Conservation (phyloP, 2,113 vertebrate genomes). For the Ctenomys sociabilis region DNA sequence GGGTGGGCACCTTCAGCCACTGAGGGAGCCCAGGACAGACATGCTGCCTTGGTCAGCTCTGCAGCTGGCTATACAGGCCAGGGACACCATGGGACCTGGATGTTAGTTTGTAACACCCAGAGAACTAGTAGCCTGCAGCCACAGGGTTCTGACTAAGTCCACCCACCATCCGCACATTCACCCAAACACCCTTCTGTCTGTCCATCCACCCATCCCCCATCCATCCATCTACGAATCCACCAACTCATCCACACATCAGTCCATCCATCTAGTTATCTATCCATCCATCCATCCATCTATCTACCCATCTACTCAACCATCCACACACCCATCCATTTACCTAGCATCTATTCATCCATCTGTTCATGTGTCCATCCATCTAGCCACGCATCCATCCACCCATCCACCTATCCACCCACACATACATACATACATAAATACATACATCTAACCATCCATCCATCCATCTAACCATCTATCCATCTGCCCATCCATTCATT, state of each 20-base stretch:
- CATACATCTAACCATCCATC: not conserved
- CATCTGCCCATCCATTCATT: not conserved
- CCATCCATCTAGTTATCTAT: not conserved
- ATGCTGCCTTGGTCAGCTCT: not conserved
- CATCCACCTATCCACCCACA: not conserved
- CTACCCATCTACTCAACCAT: not conserved
- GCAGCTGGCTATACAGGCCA: no score
- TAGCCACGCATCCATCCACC: no score
- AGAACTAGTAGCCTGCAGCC: not conserved
- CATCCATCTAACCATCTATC: not conserved
- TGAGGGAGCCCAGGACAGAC: not conserved
- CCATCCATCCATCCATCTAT: not conserved
- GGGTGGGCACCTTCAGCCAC: not conserved
- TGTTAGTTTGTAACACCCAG: rapidly evolving
- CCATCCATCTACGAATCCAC: no score
- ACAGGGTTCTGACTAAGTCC: rapidly evolving
- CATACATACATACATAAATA: not conserved
- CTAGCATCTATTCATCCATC: not conserved
- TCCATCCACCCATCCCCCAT: not conserved
- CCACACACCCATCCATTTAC: not conserved
- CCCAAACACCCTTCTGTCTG: not conserved
- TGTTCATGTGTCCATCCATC: not conserved
- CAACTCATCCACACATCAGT: no score
- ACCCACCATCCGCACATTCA: rapidly evolving
- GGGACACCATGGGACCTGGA: rapidly evolving